A percentile compares a stretch with the other conserved stretches of the same genome.
Conservation (phyloP, 1,140 invertebrate genomes). For the Papilio glaucus region DNA sequence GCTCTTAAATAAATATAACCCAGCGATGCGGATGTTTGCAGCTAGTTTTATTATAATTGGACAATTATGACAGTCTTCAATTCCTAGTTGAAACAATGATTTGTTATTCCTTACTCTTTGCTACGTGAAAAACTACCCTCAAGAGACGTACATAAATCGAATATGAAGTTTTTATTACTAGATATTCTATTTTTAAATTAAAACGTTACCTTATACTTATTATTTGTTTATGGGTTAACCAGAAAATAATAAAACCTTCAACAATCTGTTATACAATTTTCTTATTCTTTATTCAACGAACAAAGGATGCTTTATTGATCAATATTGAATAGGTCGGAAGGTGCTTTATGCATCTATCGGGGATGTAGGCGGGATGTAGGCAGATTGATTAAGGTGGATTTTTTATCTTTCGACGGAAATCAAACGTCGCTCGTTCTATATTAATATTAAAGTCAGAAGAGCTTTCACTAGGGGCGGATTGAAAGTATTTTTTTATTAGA, state of each 20-base stretch:
- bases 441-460: not conserved
- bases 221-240: not conserved
- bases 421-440: not conserved
- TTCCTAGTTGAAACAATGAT: too few species aligned
- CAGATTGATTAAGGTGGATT: conserved; percentile 27
- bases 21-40: too few species aligned
- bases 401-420: not conserved
- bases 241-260: conserved; percentile 16
- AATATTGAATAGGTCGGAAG: conserved; percentile 27
- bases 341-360: conserved; percentile 30
- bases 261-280: not conserved
- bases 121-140: too few species aligned
- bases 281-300: conserved; percentile 24
- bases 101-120: too few species aligned
- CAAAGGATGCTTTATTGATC: conserved; percentile 12
- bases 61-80: too few species aligned
- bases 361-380: conserved; percentile 7
- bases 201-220: not conserved
- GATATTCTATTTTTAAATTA: too few species aligned
- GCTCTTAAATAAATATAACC: too few species aligned
- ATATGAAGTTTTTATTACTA: too few species aligned
- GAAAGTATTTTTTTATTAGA: not conserved
- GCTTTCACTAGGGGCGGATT: not conserved
- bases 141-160: too few species aligned
- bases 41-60: too few species aligned